Percentiles rank a stretch among this genome's conserved stretches.
Conservation (phyloP, 2,888 invertebrate genomes). For the Alentia gelatinosa region DNA sequence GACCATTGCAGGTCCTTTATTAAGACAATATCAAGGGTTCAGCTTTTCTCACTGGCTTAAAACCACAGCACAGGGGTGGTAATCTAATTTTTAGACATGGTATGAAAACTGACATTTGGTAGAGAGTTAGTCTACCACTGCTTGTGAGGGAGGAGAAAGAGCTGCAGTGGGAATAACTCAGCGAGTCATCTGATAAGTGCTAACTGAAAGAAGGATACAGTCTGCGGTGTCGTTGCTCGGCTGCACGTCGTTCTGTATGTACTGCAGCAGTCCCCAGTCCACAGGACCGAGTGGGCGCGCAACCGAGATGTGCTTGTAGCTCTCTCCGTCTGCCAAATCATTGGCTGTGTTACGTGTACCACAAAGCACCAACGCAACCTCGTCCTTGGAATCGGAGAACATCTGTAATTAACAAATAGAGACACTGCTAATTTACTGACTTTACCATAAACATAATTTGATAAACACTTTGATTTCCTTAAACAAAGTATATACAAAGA, state of each 20-base stretch:
- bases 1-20: too few species aligned
- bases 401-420: constrained; percentile 82
- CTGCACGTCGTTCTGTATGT: constrained; percentile 77
- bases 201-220: constrained; percentile 81
- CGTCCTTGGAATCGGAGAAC: constrained; percentile 85
- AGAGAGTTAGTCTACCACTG: too few species aligned
- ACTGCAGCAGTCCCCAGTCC: constrained; percentile 84
- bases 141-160: too few species aligned
- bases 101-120: too few species aligned
- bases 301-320: constrained; percentile 84
- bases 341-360: constrained; percentile 85
- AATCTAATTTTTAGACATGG: too few species aligned
- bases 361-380: constrained; percentile 85
- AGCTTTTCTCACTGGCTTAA: too few species aligned
- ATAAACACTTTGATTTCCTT: background rate
- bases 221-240: constrained; percentile 83
- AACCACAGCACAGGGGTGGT: too few species aligned
- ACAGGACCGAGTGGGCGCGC: constrained; percentile 82
- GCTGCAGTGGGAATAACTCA: too few species aligned
- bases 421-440: background rate
- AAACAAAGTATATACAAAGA: background rate
- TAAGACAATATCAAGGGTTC: too few species aligned
- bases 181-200: too few species aligned
- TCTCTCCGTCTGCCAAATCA: constrained; percentile 78
- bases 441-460: background rate